Evolutionary conservation across 2,888 invertebrate species (phyloP).

Genomic region (Drosophila paramelanica): DNA sequence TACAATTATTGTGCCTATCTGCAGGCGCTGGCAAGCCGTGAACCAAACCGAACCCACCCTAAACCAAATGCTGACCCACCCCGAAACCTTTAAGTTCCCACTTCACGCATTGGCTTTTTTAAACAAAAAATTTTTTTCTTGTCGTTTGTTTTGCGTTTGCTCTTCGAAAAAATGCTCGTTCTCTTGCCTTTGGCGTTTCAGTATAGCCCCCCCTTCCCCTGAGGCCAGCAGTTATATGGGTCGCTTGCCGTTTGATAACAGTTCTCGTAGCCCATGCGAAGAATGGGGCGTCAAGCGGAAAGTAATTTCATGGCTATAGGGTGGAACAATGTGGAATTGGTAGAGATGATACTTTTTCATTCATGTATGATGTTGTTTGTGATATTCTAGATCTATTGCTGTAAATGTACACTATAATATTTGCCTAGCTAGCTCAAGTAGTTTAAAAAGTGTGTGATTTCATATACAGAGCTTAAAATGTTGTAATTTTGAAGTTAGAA

Average conservation of each 20-base stretch:
- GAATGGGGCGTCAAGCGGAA: constrained; percentile 59
- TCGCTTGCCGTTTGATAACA: constrained; percentile 70
- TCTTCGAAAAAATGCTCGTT: constrained; percentile 34
- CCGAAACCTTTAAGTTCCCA: constrained; percentile 37
- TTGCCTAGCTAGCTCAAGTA: not conserved
- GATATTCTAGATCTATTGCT: constrained; percentile 12
- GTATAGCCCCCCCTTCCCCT: constrained; percentile 10
- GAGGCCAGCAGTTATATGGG: constrained; percentile 69
- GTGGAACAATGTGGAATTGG: constrained; percentile 59
- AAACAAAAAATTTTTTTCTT: constrained; percentile 31
- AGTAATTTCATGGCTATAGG: constrained; percentile 80
- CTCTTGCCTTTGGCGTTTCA: constrained; percentile 28
- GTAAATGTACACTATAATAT: constrained; percentile 8
- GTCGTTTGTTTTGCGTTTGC: constrained; percentile 66
- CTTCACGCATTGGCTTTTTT: constrained; percentile 43
- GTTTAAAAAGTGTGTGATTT: too few relatives aligned
- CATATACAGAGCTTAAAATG: too few relatives aligned
- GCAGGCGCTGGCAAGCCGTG: constrained; percentile 65
- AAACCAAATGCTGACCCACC: constrained; percentile 36
- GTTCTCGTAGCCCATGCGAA: constrained; percentile 38
- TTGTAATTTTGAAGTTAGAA: too few relatives aligned
- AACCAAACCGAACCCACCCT: constrained; percentile 53
- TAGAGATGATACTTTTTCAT: constrained; percentile 34
- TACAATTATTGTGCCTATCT: constrained; percentile 83
- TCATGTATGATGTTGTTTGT: constrained; percentile 30